Percentiles rank a stretch among this genome's conserved stretches.
Evolutionary conservation across 2,797 vertebrate species (phyloP).

Genomic region (Thripadectes ignobilis): DNA sequence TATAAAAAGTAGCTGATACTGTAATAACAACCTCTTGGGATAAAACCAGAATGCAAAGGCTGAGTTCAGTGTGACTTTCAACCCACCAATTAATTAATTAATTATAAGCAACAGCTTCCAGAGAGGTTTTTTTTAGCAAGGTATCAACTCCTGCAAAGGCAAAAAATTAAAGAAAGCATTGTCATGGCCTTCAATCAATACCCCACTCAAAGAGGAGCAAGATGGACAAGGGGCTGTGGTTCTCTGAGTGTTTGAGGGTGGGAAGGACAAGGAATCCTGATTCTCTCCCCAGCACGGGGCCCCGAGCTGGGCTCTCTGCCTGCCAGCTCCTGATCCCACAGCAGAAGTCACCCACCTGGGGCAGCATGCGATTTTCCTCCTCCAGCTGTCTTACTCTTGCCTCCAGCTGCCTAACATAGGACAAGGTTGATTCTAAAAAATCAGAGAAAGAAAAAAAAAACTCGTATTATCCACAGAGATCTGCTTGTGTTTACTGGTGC

Average conservation of each 20-base stretch:
- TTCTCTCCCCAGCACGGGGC: conserved; percentile 1
- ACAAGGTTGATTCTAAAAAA: conserved; percentile 86
- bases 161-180: background rate
- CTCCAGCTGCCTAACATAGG: conserved; percentile 87
- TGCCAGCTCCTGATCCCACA: conserved; percentile 60
- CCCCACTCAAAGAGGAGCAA: background rate
- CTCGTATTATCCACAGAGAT: conserved; percentile 77
- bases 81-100: background rate
- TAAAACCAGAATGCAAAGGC: background rate
- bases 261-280: background rate
- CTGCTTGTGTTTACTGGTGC: conserved; percentile 27
- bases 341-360: conserved; percentile 82
- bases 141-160: conserved; percentile 27
- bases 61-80: background rate
- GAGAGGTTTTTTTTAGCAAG: conserved; percentile 14
- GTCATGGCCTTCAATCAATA: background rate
- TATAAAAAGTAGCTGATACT: background rate
- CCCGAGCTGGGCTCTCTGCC: conserved; percentile 56
- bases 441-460: conserved; percentile 75
- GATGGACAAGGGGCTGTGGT: background rate
- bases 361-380: conserved; percentile 83
- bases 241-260: background rate
- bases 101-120: background rate
- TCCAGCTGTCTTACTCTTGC: conserved; percentile 86
- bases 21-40: background rate